phyloP scores from a whole-genome alignment of 2,888 invertebrate species.

The Diaphora mendica region DNA sequence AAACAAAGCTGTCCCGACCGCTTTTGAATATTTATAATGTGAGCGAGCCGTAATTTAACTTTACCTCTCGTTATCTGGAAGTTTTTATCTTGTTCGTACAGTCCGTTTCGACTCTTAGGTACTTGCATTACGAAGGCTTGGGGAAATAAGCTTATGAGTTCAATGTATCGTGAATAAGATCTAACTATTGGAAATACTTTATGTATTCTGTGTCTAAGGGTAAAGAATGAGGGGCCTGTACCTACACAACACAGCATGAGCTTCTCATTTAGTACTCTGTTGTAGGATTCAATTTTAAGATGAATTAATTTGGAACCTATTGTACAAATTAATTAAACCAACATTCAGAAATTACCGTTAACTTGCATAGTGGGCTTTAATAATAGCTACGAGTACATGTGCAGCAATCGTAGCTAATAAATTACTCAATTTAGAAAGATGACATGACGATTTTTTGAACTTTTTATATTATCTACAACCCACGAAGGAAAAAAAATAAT shows the following conservation, averaged over 20 bases:
- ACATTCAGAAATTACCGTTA: not conserved
- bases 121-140: constrained; percentile 23
- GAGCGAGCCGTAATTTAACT: constrained; percentile 79
- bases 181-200: not conserved
- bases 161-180: not conserved
- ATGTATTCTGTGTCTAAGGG: not conserved
- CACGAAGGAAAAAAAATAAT: not conserved
- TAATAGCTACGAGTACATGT: not conserved
- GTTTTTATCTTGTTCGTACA: constrained; percentile 66
- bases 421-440: constrained; percentile 13
- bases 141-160: constrained; percentile 6
- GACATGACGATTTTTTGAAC: not conserved
- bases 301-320: not conserved
- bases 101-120: constrained; percentile 53
- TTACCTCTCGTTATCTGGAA: constrained; percentile 79
- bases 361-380: constrained; percentile 11
- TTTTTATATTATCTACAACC: not conserved
- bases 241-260: not conserved
- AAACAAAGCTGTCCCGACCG: constrained; percentile 58
- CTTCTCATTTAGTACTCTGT: not conserved
- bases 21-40: constrained; percentile 84
- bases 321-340: not conserved
- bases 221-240: not conserved
- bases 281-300: not conserved
- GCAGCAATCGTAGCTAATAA: not conserved